Evolutionary conservation across 2,888 invertebrate genomes (phyloP), one percentile per base, ranked within the genome.

Genomic region (Masnerella sp.): DNA sequence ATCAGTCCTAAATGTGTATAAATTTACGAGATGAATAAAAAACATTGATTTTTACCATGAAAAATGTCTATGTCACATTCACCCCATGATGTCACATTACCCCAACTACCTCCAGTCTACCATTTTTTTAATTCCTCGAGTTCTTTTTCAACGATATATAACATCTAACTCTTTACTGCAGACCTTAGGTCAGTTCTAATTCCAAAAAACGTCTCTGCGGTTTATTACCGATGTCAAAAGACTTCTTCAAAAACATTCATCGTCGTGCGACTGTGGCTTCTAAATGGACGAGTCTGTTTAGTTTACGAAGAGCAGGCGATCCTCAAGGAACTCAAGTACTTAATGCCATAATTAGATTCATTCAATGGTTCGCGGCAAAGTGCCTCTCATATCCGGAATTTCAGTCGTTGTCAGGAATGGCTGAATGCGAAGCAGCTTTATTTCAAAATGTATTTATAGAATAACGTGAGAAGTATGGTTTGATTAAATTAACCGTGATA

Each of bases 291-390:
- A 32, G 38, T 59, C 68, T 61, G 68, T 54, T 61, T 38, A 69
- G 30, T 25, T 69, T 61, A 45, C 30, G 3, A 52, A 52, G 9
- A 30, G 12, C 68, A 69, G 59, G 47, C 15, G 5, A 5, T 12
- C 14, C 51, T 25, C 11, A 49, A 51, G 36, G 18, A 1, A 42
- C 51, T 61, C 59, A 61, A 61, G 59, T 61, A 47, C 54, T 69
- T 54, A 45, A 69, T 12, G 54, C 22, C 61, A 69, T 69, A 54
- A 69, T 69, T 69, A 69, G 54, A 54, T 61, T 20, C 11, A 30
- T 32, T 22, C 36, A 30, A 12, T 52, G 14, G 40, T 32, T 42
- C 20, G 11, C 22, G 18, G 38, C 34, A 18, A 47, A 56, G 65
- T 56, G 38, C 14, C 49, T 22, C 17, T 25, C 17, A 43, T 64